Percentiles rank a stretch among this genome's conserved stretches.
These are phyloP conservation scores for Dynastes tityus DNA, from an alignment of 2,888 invertebrate genomes.

Conservation along the genomic window DNA sequence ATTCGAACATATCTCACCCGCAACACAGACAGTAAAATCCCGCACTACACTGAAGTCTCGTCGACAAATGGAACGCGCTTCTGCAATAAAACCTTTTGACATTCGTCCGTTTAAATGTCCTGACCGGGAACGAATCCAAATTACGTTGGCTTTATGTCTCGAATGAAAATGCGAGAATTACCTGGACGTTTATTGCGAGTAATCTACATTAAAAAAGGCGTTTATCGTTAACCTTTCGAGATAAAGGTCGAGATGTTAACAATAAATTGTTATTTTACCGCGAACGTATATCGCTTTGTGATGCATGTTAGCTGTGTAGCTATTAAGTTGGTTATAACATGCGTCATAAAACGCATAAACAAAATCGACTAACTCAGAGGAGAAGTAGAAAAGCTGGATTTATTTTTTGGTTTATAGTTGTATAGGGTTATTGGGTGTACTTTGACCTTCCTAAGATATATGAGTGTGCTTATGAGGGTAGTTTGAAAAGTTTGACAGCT, in stretches of 20 bases:
- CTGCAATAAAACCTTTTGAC: constrained; percentile 34
- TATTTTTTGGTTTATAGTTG: too few species aligned
- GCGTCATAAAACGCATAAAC: background rate
- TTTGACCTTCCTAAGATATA: too few species aligned
- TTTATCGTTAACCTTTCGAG: constrained; percentile 15
- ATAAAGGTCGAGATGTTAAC: constrained; percentile 13
- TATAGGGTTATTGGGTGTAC: too few species aligned
- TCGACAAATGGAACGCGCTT: constrained; percentile 18
- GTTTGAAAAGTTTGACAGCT: too few species aligned
- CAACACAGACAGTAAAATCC: constrained; percentile 13
- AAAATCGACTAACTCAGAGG: background rate
- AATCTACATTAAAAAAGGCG: constrained; percentile 32
- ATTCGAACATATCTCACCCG: constrained; percentile 9
- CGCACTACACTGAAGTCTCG: constrained; percentile 1
- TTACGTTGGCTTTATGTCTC: constrained; percentile 23
- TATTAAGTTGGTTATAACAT: background rate
- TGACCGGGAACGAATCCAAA: constrained; percentile 18
- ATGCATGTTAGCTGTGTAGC: background rate
- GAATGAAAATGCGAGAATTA: constrained; percentile 34
- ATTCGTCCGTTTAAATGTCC: constrained; percentile 38
- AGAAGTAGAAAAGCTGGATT: too few species aligned
- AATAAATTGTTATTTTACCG: constrained; percentile 1
- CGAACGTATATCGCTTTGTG: background rate
- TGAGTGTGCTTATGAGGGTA: too few species aligned
- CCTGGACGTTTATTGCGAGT: constrained; percentile 21